phyloP scores from a whole-genome alignment of 1,140 invertebrate species.

The Euwallacea similis region DNA sequence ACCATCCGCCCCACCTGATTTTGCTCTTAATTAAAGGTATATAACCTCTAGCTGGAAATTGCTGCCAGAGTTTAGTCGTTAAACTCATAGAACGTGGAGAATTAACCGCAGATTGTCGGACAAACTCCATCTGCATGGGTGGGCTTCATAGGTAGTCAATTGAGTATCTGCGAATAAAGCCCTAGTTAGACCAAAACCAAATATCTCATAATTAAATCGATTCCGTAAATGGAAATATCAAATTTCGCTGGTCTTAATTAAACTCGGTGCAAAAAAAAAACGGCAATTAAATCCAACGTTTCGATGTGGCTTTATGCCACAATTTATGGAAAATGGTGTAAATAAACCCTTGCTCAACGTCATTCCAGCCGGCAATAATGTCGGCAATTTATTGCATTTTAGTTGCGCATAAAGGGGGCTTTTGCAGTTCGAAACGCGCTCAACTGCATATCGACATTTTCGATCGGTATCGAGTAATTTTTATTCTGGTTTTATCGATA shows the following conservation, averaged over 20 bases:
- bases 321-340: slow-evolving; percentile 41
- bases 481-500: slow-evolving; percentile 29
- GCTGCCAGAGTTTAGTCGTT: too few species aligned
- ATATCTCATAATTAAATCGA: slow-evolving; percentile 3
- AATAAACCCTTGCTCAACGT: slow-evolving; percentile 41
- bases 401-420: slow-evolving; percentile 21
- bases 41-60: too few species aligned
- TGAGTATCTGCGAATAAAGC: too few species aligned
- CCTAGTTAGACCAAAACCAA: too few species aligned
- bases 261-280: slow-evolving; percentile 4
- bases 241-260: slow-evolving; percentile 27
- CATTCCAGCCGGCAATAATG: slow-evolving; percentile 40
- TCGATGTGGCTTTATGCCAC: slow-evolving; percentile 21
- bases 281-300: slow-evolving; percentile 17
- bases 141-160: too few species aligned
- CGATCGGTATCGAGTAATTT: slow-evolving; percentile 26
- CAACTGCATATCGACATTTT: slow-evolving; percentile 32
- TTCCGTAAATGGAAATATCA: slow-evolving; percentile 23
- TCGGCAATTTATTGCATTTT: slow-evolving; percentile 41
- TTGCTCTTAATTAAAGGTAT: too few species aligned
- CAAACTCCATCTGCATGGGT: too few species aligned
- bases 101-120: too few species aligned
- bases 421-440: slow-evolving; percentile 27
- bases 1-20: too few species aligned
- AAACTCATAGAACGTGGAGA: too few species aligned